Conservation (phyloP, 1,140 invertebrate genomes). For the Leptopilina boulardi region DNA sequence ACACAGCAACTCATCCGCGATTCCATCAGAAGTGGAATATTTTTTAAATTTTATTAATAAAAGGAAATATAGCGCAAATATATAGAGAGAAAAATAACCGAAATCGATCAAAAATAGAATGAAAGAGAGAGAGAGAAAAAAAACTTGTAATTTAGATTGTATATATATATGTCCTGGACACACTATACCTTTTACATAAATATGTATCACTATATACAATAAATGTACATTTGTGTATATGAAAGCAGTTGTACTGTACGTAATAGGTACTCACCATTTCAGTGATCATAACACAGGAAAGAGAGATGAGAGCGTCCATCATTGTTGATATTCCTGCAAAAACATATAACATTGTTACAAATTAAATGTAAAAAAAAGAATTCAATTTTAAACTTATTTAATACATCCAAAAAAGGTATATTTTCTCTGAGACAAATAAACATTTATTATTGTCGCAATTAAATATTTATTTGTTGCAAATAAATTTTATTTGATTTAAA, state of each 20-base stretch:
- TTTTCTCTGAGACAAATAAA: too few species aligned
- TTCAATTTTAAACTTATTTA: not conserved
- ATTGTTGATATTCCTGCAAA: not conserved
- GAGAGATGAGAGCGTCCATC: not conserved
- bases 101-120: not conserved
- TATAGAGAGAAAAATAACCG: not conserved
- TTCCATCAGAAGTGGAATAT: too few species aligned
- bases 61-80: too few species aligned
- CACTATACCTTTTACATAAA: not conserved
- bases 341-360: not conserved
- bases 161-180: not conserved
- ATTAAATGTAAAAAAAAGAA: not conserved
- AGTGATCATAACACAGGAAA: not conserved
- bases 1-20: too few species aligned
- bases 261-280: constrained; percentile 17
- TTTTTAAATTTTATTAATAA: too few species aligned
- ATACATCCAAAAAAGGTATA: too few species aligned
- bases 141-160: not conserved
- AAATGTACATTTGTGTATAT: not conserved
- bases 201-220: not conserved
- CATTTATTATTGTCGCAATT: too few species aligned
- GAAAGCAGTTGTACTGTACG: not conserved
- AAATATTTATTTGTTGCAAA: too few species aligned
- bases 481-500: too few species aligned
- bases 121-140: too few species aligned